Base-by-base conservation (phyloP, 2,888 invertebrate species). In the Euzetes globulus region DNA sequence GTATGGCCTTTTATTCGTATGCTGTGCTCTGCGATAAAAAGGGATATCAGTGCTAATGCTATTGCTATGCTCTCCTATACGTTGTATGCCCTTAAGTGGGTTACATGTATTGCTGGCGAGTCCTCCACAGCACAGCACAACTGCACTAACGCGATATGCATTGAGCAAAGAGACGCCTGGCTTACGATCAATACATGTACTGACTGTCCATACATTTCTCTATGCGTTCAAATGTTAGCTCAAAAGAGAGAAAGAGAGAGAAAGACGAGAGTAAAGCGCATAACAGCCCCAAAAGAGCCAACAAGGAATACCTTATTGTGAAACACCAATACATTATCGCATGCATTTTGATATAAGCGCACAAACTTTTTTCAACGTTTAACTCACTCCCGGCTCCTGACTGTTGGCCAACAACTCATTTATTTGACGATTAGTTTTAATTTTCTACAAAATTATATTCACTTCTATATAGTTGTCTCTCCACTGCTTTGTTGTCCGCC, bases 291-390 rank as follows among this genome's bases (percentile, higher is more conserved):
- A 37, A 25, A 15, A 60, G 27, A 60, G 27, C 27, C 22, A n/a
- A 22, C 45, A 41, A 68, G 68, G 68, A 68, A 68, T 68, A 68
- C 68, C 68, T 68, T 68, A 68, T 68, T 68, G 68, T 68, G 41
- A 68, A 60, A 41, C 63, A 63, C 41, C 68, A 68, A 68, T 68
- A 68, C 63, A 60, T 63, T 29, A 63, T 63, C 15, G 37, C 22
- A 68, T 68, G 68, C 68, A 68, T 68, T 68, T 68, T 68, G 22
- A 41, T 37, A 68, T 41, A 33, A 60, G 60, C 19, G 60, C 41
- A 68, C 22, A 22, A 68, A 68, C 29, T 37, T 63, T 63, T 63
- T 63, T 63, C 60, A 15, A 27, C 58, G 1, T 1, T 22, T 1
- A 58, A 15, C 22, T 3, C 13, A 15, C 15, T 29, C 33, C n/a